Percentiles rank a stretch among this genome's conserved stretches.
phyloP scores from a whole-genome alignment of 2,888 invertebrate genomes.

The Biston stratarius region DNA sequence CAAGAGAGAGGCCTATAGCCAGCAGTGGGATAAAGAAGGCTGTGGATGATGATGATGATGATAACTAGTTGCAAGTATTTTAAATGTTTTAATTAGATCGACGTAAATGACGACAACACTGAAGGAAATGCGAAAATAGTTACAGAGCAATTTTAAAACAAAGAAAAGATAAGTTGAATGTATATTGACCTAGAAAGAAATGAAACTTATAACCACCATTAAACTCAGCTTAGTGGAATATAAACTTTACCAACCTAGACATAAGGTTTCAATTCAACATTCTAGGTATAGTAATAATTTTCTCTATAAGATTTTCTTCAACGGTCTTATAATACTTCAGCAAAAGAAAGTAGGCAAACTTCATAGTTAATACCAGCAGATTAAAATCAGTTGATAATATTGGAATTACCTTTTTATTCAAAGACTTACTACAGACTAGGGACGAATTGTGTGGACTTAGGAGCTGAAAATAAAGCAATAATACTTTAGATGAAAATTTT shows the following conservation, averaged over 20 bases:
- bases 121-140: background rate
- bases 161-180: constrained; percentile 48
- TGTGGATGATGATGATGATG: too few species aligned
- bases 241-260: constrained; percentile 27
- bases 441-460: background rate
- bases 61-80: too few species aligned
- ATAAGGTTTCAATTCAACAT: constrained; percentile 46
- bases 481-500: too few species aligned
- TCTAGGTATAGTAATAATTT: constrained; percentile 42
- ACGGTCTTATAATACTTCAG: constrained; percentile 52
- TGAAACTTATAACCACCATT: constrained; percentile 53
- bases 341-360: constrained; percentile 48
- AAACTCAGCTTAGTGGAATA: constrained; percentile 37
- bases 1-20: too few species aligned
- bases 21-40: too few species aligned
- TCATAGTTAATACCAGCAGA: constrained; percentile 52
- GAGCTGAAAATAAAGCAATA: background rate
- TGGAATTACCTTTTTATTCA: constrained; percentile 5
- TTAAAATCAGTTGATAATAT: constrained; percentile 48
- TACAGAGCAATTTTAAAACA: constrained; percentile 24
- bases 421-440: background rate
- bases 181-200: constrained; percentile 51
- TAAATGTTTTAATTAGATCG: too few species aligned
- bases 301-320: constrained; percentile 57
- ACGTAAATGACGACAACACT: background rate